Base-by-base conservation (phyloP, 2,888 invertebrate genomes). In the Agrilus mali region DNA sequence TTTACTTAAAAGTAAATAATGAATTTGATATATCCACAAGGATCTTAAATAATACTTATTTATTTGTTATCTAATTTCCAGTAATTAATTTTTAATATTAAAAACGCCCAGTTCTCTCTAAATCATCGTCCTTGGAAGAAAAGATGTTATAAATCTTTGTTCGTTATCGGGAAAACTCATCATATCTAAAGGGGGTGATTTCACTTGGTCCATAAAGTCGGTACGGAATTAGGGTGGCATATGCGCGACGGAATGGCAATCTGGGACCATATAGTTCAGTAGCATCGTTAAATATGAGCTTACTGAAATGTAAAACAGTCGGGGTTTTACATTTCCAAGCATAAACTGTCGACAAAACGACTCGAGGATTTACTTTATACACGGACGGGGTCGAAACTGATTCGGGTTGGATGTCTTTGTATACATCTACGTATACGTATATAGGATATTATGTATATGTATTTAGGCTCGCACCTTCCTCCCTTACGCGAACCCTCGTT, bases 121-220 rank as follows among this genome's bases (percentile, higher is more conserved):
- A 8, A 10, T 27, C 27, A 27, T 27, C 4, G 12, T 38, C 38
- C 46, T 41, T 50, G 50, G 48, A 51, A 52, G 45, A 43, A 20
- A 20, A 52, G 62, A 63, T 64, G 62, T 63, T n/a, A n/a, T n/a
- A n/a, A 61, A 61, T 58, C 60, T 58, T 62, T 62, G 68, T 67
- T 68, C 68, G 68, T 68, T 67, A 68, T 66, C 65, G 66, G 65
- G 61, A 67, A 63, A 67, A 64, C 66, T 67, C 66, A 65, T 68
- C 66, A 68, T 68, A 68, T 67, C 67, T 68, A 67, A 67, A 67
- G 67, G 65, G 65, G 64, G 66, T 67, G 66, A 68, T 68, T 68
- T 67, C 66, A 67, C 67, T 68, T 68, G 66, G 66, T 62, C 67
- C 67, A 67, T 68, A 67, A 68, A 68, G 66, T 67, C 65, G 65